Conservation (phyloP, 1,140 invertebrate genomes). For the Caenorhabditis brenneri region DNA sequence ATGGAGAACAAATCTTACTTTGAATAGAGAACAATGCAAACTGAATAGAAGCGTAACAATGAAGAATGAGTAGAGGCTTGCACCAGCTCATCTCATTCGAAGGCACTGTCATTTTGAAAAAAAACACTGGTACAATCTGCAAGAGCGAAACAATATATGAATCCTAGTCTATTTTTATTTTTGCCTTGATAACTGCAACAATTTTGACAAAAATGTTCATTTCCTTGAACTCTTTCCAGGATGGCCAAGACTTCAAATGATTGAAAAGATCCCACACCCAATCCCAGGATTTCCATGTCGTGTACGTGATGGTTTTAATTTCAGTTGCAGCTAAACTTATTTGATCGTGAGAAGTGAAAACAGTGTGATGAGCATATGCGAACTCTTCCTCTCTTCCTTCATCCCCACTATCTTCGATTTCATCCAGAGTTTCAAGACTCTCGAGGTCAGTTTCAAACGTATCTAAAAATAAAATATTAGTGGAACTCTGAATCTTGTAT, state of each 20-base stretch:
- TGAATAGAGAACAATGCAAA: conserved; percentile 68
- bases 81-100: conserved; percentile 77
- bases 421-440: background rate
- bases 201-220: conserved; percentile 19
- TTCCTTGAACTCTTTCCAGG: background rate
- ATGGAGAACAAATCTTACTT: background rate
- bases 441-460: conserved; percentile 24
- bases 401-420: background rate
- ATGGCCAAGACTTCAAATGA: conserved; percentile 46
- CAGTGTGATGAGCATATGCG: conserved; percentile 14
- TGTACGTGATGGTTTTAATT: background rate
- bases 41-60: conserved; percentile 74
- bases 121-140: conserved; percentile 75
- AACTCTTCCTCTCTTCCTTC: conserved; percentile 31
- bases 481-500: background rate
- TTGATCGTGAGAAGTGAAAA: conserved; percentile 16
- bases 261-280: conserved; percentile 20
- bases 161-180: background rate
- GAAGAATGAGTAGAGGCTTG: conserved; percentile 75
- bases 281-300: conserved; percentile 32
- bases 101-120: conserved; percentile 76
- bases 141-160: no score
- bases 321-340: conserved; percentile 16
- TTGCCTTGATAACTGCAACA: background rate
- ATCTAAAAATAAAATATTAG: background rate